Evolutionary conservation across 2,888 invertebrate species (phyloP).

Genomic region (Drosophila subquinaria): DNA sequence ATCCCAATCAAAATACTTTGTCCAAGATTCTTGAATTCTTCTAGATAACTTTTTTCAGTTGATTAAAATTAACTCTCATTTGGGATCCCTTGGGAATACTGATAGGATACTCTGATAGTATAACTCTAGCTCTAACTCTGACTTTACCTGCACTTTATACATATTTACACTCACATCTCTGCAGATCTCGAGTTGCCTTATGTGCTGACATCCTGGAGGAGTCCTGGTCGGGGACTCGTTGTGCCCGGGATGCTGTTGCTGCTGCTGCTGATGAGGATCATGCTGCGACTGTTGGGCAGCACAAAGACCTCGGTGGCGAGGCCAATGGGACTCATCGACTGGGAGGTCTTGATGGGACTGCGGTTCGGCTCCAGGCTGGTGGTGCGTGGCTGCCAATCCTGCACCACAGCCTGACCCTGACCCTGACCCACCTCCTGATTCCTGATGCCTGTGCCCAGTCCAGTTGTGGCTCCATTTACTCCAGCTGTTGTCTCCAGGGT

Average conservation of each 20-base stretch:
- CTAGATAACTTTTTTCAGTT: too few relatives aligned
- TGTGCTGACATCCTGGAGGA: slow-evolving; percentile 80
- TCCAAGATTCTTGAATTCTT: neutral
- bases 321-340: slow-evolving; percentile 83
- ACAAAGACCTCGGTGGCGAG: slow-evolving; percentile 76
- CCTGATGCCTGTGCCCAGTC: neutral
- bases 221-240: slow-evolving; percentile 54
- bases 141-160: slow-evolving; percentile 6
- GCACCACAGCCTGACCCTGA: slow-evolving; percentile 7
- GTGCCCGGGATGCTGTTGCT: slow-evolving; percentile 24
- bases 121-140: neutral
- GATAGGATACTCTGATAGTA: neutral
- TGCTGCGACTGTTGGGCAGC: slow-evolving; percentile 84
- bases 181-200: slow-evolving; percentile 17
- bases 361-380: slow-evolving; percentile 78
- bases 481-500: slow-evolving; percentile 47
- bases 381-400: slow-evolving; percentile 73
- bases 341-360: slow-evolving; percentile 84
- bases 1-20: too few relatives aligned
- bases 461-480: neutral
- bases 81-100: neutral
- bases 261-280: slow-evolving; percentile 80
- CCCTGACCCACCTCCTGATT: neutral
- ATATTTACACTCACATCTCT: slow-evolving; percentile 9
- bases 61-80: neutral